Conservation (phyloP, 1,140 invertebrate species). For the Pemphigus obesinymphae region DNA sequence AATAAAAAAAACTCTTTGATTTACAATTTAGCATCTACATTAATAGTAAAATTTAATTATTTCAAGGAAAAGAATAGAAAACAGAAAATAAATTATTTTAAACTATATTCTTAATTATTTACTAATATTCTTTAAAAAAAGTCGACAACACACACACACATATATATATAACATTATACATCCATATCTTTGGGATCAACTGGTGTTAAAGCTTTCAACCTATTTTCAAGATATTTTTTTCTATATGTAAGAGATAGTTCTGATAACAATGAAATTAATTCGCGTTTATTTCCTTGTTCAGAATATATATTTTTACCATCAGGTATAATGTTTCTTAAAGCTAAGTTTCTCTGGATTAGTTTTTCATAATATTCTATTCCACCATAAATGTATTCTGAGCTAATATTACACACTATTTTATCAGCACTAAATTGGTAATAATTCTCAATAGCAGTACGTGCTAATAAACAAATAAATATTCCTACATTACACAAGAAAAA, state of each 20-base stretch:
- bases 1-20: too few relatives aligned
- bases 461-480: conserved; percentile 47
- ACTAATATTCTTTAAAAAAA: too few relatives aligned
- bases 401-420: conserved; percentile 47
- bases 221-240: background rate
- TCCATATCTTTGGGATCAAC: too few relatives aligned
- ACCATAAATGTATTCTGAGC: conserved; percentile 51
- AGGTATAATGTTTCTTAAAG: conserved; percentile 44
- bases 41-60: too few relatives aligned
- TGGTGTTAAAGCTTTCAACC: conserved; percentile 7
- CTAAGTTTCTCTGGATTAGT: conserved; percentile 51
- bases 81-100: too few relatives aligned
- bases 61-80: too few relatives aligned
- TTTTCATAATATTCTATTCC: conserved; percentile 54
- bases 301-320: conserved; percentile 8
- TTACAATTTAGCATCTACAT: too few relatives aligned
- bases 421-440: conserved; percentile 50
- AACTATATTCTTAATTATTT: too few relatives aligned
- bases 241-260: conserved; percentile 13
- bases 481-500: conserved; percentile 48
- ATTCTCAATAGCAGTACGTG: conserved; percentile 38
- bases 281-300: conserved; percentile 9
- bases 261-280: background rate
- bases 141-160: too few relatives aligned
- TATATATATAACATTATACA: background rate